A percentile compares a stretch with the other conserved stretches of the same genome.
These are phyloP conservation scores for Sylvilagus floridanus DNA, from an alignment of 2,797 vertebrate genomes.

Conservation along the genomic window DNA sequence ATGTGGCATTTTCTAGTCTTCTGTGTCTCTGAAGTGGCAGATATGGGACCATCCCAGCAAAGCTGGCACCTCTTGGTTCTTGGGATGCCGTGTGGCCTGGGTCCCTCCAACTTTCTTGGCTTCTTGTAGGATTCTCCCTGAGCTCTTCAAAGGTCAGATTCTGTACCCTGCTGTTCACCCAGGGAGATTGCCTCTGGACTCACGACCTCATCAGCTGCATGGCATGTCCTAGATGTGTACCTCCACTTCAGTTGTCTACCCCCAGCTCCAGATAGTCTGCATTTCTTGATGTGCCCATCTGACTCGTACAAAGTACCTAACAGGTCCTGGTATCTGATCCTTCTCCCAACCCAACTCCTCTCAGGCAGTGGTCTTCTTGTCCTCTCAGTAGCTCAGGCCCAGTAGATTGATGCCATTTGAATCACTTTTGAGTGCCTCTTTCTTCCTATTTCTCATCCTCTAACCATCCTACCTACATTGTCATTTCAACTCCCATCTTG, in stretches of 20 bases:
- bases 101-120: neutral
- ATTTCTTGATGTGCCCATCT: neutral
- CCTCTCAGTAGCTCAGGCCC: neutral
- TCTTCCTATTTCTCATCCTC: neutral
- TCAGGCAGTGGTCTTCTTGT: neutral
- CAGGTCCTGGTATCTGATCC: neutral
- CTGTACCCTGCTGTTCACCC: accelerated
- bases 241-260: neutral
- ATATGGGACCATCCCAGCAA: neutral
- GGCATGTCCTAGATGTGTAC: neutral
- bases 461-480: neutral
- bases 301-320: neutral
- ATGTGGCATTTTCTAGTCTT: neutral
- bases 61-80: neutral
- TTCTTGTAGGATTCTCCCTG: neutral
- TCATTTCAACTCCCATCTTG: neutral
- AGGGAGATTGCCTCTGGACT: neutral
- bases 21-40: neutral
- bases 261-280: neutral
- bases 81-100: neutral
- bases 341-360: too few relatives aligned
- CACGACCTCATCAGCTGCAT: neutral
- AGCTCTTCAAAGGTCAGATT: neutral
- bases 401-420: neutral
- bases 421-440: neutral